Evolutionary conservation across 2,797 vertebrate genomes (phyloP).

Genomic region (Melopsittacus undulatus): DNA sequence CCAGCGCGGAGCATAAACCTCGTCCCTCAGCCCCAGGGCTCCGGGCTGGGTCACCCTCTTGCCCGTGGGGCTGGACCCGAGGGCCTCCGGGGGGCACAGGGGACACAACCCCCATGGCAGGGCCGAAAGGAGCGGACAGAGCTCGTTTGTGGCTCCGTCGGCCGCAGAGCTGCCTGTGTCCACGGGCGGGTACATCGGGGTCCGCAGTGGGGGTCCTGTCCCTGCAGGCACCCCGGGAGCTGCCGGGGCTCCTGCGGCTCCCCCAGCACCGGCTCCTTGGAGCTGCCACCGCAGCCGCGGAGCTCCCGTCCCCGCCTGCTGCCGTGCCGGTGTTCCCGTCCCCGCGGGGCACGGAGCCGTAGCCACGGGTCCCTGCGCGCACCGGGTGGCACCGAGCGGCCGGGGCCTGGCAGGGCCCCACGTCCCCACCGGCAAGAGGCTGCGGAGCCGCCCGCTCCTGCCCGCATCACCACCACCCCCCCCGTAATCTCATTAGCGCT

Average conservation of each 20-base stretch:
- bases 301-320: fast-evolving
- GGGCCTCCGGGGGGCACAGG: fast-evolving
- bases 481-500: slow-evolving; percentile 51
- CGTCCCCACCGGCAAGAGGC: slow-evolving; percentile 30
- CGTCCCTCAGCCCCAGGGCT: fast-evolving
- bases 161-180: background rate
- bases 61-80: background rate
- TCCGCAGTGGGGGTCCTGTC: background rate
- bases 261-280: too few species aligned
- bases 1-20: fast-evolving
- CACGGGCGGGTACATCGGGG: background rate
- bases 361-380: too few species aligned
- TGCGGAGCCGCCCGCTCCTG: slow-evolving; percentile 27
- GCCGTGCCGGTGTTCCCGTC: background rate
- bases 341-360: background rate
- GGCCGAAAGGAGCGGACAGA: fast-evolving
- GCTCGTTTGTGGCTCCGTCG: background rate
- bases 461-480: background rate
- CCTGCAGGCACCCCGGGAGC: background rate
- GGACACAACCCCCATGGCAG: fast-evolving
- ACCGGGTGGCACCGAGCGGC: background rate
- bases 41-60: fast-evolving
- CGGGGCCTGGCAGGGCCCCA: slow-evolving; percentile 39
- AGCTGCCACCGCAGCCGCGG: too few species aligned
- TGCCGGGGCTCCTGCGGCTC: background rate